A percentile compares a stretch with the other conserved stretches of the same genome.
These are phyloP conservation scores for Pantherophis alleghaniensis DNA, from an alignment of 2,797 vertebrate genomes.

Conservation along the genomic window DNA sequence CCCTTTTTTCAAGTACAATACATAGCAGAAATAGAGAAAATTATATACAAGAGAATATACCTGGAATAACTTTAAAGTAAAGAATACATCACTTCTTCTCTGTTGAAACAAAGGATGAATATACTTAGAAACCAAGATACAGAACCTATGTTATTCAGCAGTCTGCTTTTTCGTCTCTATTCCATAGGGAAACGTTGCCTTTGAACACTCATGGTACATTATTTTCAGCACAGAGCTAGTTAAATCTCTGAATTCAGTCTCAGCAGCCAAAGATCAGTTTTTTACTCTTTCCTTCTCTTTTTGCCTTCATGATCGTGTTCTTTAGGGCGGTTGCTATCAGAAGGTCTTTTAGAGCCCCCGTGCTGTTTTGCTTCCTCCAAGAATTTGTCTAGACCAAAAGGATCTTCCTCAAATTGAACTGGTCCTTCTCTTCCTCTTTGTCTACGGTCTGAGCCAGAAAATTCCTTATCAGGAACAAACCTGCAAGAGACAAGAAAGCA, in stretches of 20 bases:
- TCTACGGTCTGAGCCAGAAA: constrained; percentile 88
- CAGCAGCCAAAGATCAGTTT: constrained; percentile 19
- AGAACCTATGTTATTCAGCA: constrained; percentile 35
- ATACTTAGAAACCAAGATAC: constrained; percentile 22
- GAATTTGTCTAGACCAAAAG: constrained; percentile 98
- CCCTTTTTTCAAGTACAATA: constrained; percentile 41
- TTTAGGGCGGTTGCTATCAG: constrained; percentile 89
- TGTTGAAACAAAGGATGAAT: constrained; percentile 32
- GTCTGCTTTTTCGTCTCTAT: constrained; percentile 31
- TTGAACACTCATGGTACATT: neutral
- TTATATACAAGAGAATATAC: constrained; percentile 56
- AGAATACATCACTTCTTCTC: constrained; percentile 33
- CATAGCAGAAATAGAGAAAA: constrained; percentile 26
- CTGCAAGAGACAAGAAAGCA: constrained; percentile 54
- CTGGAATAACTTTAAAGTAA: neutral
- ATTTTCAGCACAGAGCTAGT: neutral
- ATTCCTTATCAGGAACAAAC: constrained; percentile 92
- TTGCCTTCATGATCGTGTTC: constrained; percentile 96
- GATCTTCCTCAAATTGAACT: constrained; percentile 97
- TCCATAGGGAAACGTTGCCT: neutral
- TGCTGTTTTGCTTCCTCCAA: constrained; percentile 99
- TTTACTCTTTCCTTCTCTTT: constrained; percentile 95
- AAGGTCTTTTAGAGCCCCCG: constrained; percentile 92
- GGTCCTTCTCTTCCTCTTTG: constrained; percentile 88
- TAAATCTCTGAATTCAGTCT: constrained; percentile 44